Evolutionary conservation across 2,113 vertebrate species (phyloP), one percentile per base, ranked within the genome.

Genomic region (Coryphaenoides rupestris): DNA sequence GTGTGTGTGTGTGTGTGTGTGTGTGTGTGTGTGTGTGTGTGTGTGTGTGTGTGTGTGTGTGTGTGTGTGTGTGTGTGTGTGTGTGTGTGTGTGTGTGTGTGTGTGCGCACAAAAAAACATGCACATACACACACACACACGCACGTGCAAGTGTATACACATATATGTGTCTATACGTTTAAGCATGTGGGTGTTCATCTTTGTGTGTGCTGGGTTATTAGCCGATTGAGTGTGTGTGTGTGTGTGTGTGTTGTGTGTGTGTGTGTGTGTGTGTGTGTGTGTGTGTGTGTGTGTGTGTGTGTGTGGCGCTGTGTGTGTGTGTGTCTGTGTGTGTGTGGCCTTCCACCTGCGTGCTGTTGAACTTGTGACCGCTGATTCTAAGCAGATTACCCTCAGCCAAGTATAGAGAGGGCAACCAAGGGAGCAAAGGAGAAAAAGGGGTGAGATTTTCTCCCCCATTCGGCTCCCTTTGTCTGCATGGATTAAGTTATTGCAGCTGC

Each of bases 401-500:
- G 88, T 86, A 77, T 81, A 87, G 82, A 78, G 79, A 81, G 81
- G 84, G 77, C 75, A 82, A 85, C 81, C 77, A 84, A 81, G 72
- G 75, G 81, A 69, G 79, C 78, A 81, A 63, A 73, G 62, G 76
- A 85, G 82, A 86, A 87, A 72, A 87, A 86, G 79, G 83, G 78
- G 67, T 77, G 66, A 84, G 84, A 87, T 84, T 84, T 86, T 86
- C 78, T 80, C 82, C 78, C 81, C 77, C 82, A 61, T 83, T 87
- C 73, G 70, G 72, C 71, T 81, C 69, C 76, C 85, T 87, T 88
- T 87, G 88, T 89, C 83, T 81, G 78, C 80, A 75, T 78, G 87
- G 87, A 89, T 90, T 90, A 88, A 83, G 83, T 88, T 88, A 77
- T 74, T 83, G 79, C 83, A 87, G 88, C 86, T 87, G 87, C 85